Evolutionary conservation across 2,888 invertebrate species (phyloP).

Genomic region (Adineta ricciae): DNA sequence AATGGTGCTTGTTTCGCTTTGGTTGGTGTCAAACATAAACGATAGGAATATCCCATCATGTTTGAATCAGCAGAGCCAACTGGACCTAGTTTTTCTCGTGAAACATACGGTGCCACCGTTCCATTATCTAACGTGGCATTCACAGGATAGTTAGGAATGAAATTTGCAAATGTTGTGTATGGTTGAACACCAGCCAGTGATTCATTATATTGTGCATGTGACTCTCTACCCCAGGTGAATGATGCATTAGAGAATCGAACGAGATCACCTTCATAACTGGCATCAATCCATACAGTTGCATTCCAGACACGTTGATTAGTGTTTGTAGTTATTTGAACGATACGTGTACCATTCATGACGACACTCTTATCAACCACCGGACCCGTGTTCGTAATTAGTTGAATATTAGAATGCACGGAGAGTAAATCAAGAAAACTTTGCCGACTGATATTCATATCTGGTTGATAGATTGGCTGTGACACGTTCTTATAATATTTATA

Average conservation of each 20-base stretch:
- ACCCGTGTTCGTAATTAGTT: not conserved
- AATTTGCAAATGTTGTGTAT: not conserved
- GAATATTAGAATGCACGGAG: not conserved
- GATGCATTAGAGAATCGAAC: not conserved
- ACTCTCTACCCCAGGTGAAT: not conserved
- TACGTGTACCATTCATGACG: not conserved
- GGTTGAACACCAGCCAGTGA: not conserved
- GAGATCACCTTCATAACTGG: not conserved
- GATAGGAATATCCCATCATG: not conserved
- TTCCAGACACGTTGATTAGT: not conserved
- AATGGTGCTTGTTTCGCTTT: not conserved
- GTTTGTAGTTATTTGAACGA: not conserved
- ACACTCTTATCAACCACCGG: not conserved
- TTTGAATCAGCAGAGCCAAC: not conserved
- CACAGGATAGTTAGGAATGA: not conserved
- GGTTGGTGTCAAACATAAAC: not conserved
- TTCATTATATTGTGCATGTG: not conserved
- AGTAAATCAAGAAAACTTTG: not conserved
- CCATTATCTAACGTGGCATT: not conserved
- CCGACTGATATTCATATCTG: not conserved
- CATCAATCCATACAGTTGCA: not conserved
- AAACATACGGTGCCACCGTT: not conserved
- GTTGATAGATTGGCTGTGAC: not conserved
- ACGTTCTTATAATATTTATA: not conserved
- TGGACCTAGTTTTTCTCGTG: not conserved